Evolutionary conservation across 2,797 vertebrate genomes (phyloP).

Genomic region (Sandelia bainsii): DNA sequence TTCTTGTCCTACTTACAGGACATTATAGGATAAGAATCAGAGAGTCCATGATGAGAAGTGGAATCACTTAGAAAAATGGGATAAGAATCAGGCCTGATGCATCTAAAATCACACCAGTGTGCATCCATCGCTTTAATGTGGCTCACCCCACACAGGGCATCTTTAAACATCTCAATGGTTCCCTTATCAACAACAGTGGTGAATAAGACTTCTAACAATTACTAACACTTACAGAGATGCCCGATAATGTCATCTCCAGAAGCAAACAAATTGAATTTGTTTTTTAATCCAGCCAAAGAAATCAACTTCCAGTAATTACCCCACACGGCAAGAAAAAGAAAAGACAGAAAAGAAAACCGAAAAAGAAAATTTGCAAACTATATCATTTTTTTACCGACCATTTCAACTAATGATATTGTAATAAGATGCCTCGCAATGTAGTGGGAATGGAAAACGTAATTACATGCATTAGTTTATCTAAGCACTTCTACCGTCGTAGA

Average conservation of each 20-base stretch:
- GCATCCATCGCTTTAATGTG: slow-evolving; percentile 24
- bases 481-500: slow-evolving; percentile 98
- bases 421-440: slow-evolving; percentile 97
- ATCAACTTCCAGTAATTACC: slow-evolving; percentile 94
- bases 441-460: slow-evolving; percentile 99
- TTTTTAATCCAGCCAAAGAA: slow-evolving; percentile 92
- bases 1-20: too few species aligned
- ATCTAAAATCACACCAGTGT: slow-evolving; percentile 3
- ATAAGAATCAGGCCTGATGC: slow-evolving; percentile 8
- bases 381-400: slow-evolving; percentile 87
- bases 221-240: slow-evolving; percentile 86
- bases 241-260: slow-evolving; percentile 86
- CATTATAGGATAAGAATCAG: not conserved
- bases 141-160: slow-evolving; percentile 26
- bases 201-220: slow-evolving; percentile 80
- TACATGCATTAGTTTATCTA: slow-evolving; percentile 99
- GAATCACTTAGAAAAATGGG: slow-evolving; percentile 1
- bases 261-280: slow-evolving; percentile 90
- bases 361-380: slow-evolving; percentile 88
- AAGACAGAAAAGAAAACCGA: slow-evolving; percentile 18
- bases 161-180: slow-evolving; percentile 35
- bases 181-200: slow-evolving; percentile 62
- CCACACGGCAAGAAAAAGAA: slow-evolving; percentile 55
- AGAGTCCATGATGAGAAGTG: not conserved
- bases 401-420: slow-evolving; percentile 99